These are phyloP conservation scores for Amblyornis subalaris DNA, from an alignment of 2,113 vertebrate genomes.

Conservation along the genomic window DNA sequence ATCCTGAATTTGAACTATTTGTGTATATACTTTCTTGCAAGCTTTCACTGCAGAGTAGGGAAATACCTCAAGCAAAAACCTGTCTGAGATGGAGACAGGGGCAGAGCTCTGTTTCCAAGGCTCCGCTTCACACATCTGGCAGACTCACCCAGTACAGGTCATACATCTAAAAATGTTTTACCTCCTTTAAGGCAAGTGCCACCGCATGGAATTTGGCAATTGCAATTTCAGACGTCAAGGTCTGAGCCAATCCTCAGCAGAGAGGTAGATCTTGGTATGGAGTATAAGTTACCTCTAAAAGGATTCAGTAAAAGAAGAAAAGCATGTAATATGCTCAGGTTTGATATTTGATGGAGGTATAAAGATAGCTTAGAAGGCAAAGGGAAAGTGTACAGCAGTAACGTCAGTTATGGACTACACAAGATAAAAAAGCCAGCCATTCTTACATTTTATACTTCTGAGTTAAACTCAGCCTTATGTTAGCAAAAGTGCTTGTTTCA, in stretches of 20 bases:
- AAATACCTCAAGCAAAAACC: not conserved
- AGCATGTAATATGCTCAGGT: not conserved
- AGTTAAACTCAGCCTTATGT: not conserved
- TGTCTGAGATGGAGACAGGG: not conserved
- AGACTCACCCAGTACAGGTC: not conserved
- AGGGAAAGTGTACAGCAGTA: not conserved
- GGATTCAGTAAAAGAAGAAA: not conserved
- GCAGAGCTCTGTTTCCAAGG: not conserved
- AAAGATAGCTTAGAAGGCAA: not conserved
- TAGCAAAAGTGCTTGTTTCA: not conserved
- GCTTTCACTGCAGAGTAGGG: not conserved
- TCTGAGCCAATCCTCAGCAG: not conserved
- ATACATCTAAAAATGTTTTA: not conserved
- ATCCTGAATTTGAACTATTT: not conserved
- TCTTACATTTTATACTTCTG: not conserved
- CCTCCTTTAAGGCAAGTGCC: not conserved
- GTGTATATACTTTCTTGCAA: not conserved
- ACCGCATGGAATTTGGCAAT: not conserved
- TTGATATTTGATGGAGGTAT: not conserved
- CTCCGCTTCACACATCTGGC: not conserved
- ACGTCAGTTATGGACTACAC: not conserved
- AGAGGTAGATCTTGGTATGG: not conserved
- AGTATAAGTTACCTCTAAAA: not conserved
- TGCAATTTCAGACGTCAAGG: not conserved
- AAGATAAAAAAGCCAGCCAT: fast-evolving